Percentiles rank a stretch among this genome's conserved stretches.
phyloP scores from a whole-genome alignment of 2,797 vertebrate genomes.

The Nasua narica region DNA sequence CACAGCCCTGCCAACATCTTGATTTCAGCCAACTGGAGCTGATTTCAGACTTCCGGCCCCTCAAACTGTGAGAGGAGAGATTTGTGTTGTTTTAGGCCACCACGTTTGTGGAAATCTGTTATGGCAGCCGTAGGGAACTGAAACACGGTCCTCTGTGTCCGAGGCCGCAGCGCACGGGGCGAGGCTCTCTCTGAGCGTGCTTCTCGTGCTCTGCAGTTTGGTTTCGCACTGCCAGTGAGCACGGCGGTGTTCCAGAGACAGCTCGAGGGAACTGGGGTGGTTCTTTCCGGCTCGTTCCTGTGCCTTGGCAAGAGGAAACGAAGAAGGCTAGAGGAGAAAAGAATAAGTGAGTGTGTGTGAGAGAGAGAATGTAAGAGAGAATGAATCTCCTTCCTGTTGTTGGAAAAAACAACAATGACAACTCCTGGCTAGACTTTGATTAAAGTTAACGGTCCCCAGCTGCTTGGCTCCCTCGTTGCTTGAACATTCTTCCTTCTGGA shows the following conservation, averaged over 20 bases:
- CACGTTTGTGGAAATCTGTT: background rate
- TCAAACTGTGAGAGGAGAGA: background rate
- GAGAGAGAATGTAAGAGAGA: background rate
- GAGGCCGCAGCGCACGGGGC: accelerated
- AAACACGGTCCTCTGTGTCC: background rate
- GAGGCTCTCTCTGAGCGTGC: background rate
- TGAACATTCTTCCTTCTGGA: constrained; percentile 58
- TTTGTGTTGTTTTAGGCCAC: background rate
- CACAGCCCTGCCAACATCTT: background rate
- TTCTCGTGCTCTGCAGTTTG: background rate
- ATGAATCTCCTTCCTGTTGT: constrained; percentile 60
- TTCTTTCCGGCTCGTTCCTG: background rate
- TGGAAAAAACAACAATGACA: background rate
- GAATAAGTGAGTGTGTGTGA: background rate
- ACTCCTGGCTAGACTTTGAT: constrained; percentile 54
- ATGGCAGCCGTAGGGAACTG: background rate
- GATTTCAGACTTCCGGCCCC: background rate
- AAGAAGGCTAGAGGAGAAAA: background rate
- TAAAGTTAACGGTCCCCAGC: constrained; percentile 67
- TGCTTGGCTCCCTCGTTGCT: constrained; percentile 54
- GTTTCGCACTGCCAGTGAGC: background rate
- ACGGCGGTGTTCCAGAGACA: background rate
- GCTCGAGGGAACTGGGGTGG: background rate
- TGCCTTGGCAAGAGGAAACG: background rate
- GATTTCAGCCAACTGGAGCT: background rate